Evolutionary conservation across 2,888 invertebrate genomes (phyloP).

Genomic region (Luperina testacea): DNA sequence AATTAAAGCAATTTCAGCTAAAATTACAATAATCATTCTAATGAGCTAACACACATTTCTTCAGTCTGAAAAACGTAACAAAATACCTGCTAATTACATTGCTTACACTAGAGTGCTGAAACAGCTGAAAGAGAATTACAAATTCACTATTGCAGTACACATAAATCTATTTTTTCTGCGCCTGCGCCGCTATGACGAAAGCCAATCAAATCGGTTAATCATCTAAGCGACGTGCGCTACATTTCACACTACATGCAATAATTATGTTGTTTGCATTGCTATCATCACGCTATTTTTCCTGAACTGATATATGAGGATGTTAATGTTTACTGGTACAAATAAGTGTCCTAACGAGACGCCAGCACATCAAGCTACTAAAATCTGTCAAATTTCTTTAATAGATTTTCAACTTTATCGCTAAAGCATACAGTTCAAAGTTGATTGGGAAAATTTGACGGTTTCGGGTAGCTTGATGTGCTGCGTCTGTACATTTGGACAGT

Average conservation of each 20-base stretch:
- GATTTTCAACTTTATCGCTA: too few relatives aligned
- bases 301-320: not conserved
- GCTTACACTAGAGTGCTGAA: slow-evolving; percentile 42
- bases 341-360: not conserved
- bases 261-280: slow-evolving; percentile 40
- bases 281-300: slow-evolving; percentile 22
- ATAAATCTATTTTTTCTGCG: slow-evolving; percentile 57
- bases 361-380: not conserved
- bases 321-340: not conserved
- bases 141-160: slow-evolving; percentile 50
- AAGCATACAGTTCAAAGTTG: too few relatives aligned
- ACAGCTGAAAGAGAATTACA: slow-evolving; percentile 51
- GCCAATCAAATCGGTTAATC: slow-evolving; percentile 57
- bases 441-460: too few relatives aligned
- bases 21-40: slow-evolving; percentile 41
- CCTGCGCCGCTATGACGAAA: slow-evolving; percentile 55
- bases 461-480: too few relatives aligned
- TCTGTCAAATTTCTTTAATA: too few relatives aligned
- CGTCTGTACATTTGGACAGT: too few relatives aligned
- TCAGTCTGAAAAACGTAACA: slow-evolving; percentile 22
- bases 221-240: slow-evolving; percentile 58
- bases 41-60: slow-evolving; percentile 29
- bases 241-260: slow-evolving; percentile 56
- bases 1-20: slow-evolving; percentile 6
- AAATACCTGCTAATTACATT: slow-evolving; percentile 48